A percentile compares a stretch with the other conserved stretches of the same genome.
Conservation (phyloP, 1,140 invertebrate genomes). For the Steinernema feltiae region DNA sequence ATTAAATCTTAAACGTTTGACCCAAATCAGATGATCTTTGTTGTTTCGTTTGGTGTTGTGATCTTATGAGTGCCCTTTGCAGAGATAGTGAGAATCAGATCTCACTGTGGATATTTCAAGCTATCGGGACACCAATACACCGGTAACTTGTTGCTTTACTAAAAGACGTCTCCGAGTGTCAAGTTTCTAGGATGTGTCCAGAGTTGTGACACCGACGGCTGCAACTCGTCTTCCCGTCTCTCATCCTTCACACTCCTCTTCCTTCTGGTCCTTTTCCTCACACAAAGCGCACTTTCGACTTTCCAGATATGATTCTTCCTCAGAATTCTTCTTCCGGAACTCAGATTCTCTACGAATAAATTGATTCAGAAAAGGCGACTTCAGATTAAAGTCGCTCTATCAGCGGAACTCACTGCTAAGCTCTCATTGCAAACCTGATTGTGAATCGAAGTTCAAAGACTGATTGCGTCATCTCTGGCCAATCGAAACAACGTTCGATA, state of each 20-base stretch:
- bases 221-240: slow-evolving; percentile 31
- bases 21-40: too few species aligned
- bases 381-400: neutral
- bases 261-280: neutral
- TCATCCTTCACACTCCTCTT: slow-evolving; percentile 12
- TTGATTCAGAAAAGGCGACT: too few species aligned
- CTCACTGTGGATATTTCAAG: slow-evolving; percentile 60
- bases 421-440: neutral
- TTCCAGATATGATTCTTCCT: neutral
- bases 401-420: neutral
- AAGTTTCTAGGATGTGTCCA: slow-evolving; percentile 59
- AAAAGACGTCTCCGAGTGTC: slow-evolving; percentile 37
- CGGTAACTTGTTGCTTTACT: slow-evolving; percentile 58
- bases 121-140: slow-evolving; percentile 59
- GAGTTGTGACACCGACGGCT: slow-evolving; percentile 52
- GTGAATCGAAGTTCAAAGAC: neutral
- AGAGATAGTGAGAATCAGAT: slow-evolving; percentile 60
- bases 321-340: too few species aligned
- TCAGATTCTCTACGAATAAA: slow-evolving; percentile 2
- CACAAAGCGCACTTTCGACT: neutral
- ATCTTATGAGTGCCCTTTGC: slow-evolving; percentile 22
- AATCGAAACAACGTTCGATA: neutral
- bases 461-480: neutral
- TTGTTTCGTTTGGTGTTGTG: too few species aligned
- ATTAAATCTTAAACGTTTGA: too few species aligned